A percentile compares a stretch with the other conserved stretches of the same genome.
These are phyloP conservation scores for Andrena marginata DNA, from an alignment of 2,888 invertebrate genomes.

Conservation along the genomic window DNA sequence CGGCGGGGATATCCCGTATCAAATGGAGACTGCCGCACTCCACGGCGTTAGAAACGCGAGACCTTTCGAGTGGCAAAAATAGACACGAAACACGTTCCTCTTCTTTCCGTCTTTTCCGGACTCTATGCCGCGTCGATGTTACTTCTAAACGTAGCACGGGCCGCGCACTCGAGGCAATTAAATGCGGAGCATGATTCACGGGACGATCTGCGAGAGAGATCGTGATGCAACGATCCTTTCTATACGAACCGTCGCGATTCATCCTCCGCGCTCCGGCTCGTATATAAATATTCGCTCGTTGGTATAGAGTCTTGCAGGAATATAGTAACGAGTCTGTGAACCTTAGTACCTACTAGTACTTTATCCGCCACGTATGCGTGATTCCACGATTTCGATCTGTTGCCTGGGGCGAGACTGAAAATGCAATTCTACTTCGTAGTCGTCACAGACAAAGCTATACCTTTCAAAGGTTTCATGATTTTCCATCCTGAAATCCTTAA, in stretches of 20 bases:
- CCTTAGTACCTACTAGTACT: too few relatives aligned
- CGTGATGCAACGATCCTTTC: conserved; percentile 59
- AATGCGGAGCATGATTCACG: conserved; percentile 68
- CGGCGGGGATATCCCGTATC: conserved; percentile 19
- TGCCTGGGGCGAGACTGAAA: too few relatives aligned
- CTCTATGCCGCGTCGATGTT: conserved; percentile 47
- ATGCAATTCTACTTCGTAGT: too few relatives aligned
- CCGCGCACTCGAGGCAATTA: conserved; percentile 56
- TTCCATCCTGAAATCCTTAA: too few relatives aligned
- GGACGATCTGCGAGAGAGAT: conserved; percentile 45
- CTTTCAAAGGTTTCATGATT: too few relatives aligned
- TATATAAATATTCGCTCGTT: neutral
- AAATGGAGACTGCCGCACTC: conserved; percentile 19
- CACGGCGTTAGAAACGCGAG: conserved; percentile 59
- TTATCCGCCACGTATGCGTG: too few relatives aligned
- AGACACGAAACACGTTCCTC: conserved; percentile 59
- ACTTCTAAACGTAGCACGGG: conserved; percentile 52
- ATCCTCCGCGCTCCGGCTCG: neutral
- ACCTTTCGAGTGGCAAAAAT: conserved; percentile 61
- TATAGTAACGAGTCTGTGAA: too few relatives aligned
- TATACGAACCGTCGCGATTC: conserved; percentile 3
- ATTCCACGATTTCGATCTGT: too few relatives aligned
- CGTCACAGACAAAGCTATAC: too few relatives aligned
- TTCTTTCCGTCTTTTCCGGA: conserved; percentile 65
- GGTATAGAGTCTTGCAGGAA: too few relatives aligned